Percentiles rank a stretch among this genome's conserved stretches.
phyloP scores from a whole-genome alignment of 2,888 invertebrate species.

The Stenotaenia linearis region DNA sequence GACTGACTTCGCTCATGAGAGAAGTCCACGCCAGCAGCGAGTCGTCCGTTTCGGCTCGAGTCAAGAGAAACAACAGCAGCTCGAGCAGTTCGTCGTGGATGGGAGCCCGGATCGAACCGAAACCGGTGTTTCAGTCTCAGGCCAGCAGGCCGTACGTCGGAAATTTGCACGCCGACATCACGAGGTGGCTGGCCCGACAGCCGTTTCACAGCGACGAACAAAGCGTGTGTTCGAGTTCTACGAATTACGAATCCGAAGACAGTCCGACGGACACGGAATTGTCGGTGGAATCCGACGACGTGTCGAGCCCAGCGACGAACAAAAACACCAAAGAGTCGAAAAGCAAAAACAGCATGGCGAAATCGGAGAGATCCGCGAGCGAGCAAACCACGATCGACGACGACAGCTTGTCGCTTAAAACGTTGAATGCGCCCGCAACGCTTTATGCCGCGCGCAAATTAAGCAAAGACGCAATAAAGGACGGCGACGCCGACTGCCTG shows the following conservation, averaged over 20 bases:
- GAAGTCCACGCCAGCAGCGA: constrained; percentile 70
- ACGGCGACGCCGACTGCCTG: not conserved
- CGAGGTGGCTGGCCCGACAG: constrained; percentile 26
- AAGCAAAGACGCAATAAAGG: not conserved
- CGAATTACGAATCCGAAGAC: constrained; percentile 55
- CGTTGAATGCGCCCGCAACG: not conserved
- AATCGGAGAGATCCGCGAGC: constrained; percentile 32
- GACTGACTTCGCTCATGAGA: constrained; percentile 83
- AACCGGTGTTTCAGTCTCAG: not conserved
- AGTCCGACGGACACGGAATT: constrained; percentile 60
- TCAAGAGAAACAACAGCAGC: constrained; percentile 29
- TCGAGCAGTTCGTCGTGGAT: constrained; percentile 29
- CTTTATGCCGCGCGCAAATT: constrained; percentile 11
- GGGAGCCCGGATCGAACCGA: not conserved
- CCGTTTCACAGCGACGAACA: constrained; percentile 31
- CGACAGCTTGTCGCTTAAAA: constrained; percentile 10
- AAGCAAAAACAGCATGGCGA: not conserved
- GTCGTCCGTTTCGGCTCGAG: not conserved
- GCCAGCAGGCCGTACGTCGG: not conserved
- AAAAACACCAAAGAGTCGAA: constrained; percentile 8
- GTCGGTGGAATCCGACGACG: constrained; percentile 38
- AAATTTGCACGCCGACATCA: constrained; percentile 26
- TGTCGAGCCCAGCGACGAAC: constrained; percentile 1
- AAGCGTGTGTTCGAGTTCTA: constrained; percentile 36
- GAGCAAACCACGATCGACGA: constrained; percentile 35